Conservation (phyloP, 2,113 vertebrate genomes). For the Brachyhypopomus gauderio region DNA sequence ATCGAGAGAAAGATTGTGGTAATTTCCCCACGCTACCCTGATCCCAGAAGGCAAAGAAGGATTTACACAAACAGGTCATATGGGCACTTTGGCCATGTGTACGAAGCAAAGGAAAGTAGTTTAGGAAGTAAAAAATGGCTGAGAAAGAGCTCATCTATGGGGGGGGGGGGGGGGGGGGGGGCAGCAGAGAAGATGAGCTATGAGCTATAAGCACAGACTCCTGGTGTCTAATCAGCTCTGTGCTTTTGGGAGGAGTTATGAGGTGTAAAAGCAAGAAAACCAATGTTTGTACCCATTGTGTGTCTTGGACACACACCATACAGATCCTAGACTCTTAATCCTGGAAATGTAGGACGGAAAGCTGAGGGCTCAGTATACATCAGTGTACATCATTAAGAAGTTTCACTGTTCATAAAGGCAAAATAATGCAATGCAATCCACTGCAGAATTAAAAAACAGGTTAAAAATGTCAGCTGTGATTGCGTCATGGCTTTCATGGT, state of each 20-base stretch:
- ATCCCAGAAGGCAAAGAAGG: neutral
- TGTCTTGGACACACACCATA: neutral
- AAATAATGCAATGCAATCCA: too few relatives aligned
- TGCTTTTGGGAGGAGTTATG: neutral
- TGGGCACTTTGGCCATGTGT: neutral
- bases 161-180: neutral
- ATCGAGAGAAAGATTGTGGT: neutral
- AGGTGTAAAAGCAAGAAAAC: conserved; percentile 1
- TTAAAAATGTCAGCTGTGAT: too few relatives aligned
- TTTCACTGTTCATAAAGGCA: too few relatives aligned
- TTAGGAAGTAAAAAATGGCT: neutral
- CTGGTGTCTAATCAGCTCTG: neutral
- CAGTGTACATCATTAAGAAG: neutral
- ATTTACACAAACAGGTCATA: conserved; percentile 13
- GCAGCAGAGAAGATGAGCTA: neutral
- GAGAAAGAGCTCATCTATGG: neutral
- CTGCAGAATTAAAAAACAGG: too few relatives aligned
- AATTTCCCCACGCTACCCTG: neutral
- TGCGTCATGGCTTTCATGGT: too few relatives aligned
- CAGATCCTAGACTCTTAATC: neutral
- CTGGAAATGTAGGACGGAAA: neutral
- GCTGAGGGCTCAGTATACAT: too few relatives aligned
- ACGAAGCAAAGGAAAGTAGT: too few relatives aligned
- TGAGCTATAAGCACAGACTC: neutral
- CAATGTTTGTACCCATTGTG: conserved; percentile 13